Evolutionary conservation across 2,888 invertebrate genomes (phyloP).

Genomic region (Coronaproctus castanopsis): DNA sequence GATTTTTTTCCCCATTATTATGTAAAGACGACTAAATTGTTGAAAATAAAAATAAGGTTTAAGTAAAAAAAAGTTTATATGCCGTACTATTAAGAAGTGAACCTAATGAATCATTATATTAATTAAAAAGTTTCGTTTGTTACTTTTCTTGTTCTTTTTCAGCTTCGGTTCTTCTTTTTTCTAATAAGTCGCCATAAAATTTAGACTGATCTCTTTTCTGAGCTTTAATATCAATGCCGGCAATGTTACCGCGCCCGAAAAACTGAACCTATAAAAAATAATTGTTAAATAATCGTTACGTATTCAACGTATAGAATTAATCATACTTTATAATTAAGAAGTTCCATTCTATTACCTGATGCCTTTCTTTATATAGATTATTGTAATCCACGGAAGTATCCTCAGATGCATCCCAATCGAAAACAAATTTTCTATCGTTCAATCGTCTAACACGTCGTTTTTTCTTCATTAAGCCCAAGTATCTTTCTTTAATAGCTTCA

Average conservation of each 20-base stretch:
- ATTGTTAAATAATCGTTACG: too few species aligned
- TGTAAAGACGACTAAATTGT: too few species aligned
- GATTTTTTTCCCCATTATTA: too few species aligned
- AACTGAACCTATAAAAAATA: slow-evolving; percentile 63
- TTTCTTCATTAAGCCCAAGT: slow-evolving; percentile 80
- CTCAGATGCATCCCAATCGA: slow-evolving; percentile 99
- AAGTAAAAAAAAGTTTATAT: too few species aligned
- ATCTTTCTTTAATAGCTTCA: slow-evolving; percentile 88
- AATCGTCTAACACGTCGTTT: slow-evolving; percentile 76
- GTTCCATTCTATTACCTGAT: too few species aligned
- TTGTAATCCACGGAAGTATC: slow-evolving; percentile 98
- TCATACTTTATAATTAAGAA: too few species aligned
- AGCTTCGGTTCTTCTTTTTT: slow-evolving; percentile 82
- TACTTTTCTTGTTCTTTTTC: slow-evolving; percentile 24
- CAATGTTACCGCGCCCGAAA: slow-evolving; percentile 91
- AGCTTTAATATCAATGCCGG: slow-evolving; percentile 93
- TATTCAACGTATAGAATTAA: too few species aligned
- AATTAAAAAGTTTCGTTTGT: too few species aligned
- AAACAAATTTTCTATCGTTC: slow-evolving; percentile 97
- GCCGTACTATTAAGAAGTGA: too few species aligned
- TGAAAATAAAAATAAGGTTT: too few species aligned
- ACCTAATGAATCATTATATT: too few species aligned
- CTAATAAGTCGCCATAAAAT: slow-evolving; percentile 89
- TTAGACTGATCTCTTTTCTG: slow-evolving; percentile 88
- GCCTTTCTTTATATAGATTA: slow-evolving; percentile 82